These are phyloP conservation scores for Pao palembangensis DNA, from an alignment of 2,113 vertebrate genomes.

Conservation along the genomic window DNA sequence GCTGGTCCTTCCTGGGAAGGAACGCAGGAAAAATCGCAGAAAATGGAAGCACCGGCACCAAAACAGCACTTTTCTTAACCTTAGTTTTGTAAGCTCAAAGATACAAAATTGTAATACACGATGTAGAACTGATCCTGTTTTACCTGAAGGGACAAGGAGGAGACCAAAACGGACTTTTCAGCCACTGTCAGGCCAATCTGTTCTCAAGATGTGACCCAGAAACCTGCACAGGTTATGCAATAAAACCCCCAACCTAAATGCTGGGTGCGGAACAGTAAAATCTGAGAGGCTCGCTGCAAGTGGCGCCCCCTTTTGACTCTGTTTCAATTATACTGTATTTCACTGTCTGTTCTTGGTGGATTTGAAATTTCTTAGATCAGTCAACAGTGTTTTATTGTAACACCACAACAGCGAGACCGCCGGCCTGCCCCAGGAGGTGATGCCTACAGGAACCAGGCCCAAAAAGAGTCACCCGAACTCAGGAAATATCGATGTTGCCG, in stretches of 20 bases:
- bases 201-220: slow-evolving; percentile 63
- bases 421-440: no score
- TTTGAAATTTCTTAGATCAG: no score
- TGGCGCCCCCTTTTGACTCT: slow-evolving; percentile 24
- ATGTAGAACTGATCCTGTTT: no score
- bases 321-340: no score
- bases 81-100: not conserved
- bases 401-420: no score
- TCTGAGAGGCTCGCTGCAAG: slow-evolving; percentile 7
- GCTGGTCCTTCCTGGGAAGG: slow-evolving; percentile 74
- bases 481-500: no score
- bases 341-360: no score
- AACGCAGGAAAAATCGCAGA: not conserved
- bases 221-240: slow-evolving; percentile 49
- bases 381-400: no score
- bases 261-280: slow-evolving; percentile 9
- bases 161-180: not conserved
- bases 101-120: not conserved
- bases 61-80: no score
- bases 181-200: slow-evolving; percentile 42
- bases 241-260: slow-evolving; percentile 22
- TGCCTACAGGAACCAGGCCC: no score
- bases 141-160: not conserved
- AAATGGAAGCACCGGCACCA: not conserved
- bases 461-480: no score